Evolutionary conservation across 2,888 invertebrate species (phyloP).

Genomic region (Drosophila leonis): DNA sequence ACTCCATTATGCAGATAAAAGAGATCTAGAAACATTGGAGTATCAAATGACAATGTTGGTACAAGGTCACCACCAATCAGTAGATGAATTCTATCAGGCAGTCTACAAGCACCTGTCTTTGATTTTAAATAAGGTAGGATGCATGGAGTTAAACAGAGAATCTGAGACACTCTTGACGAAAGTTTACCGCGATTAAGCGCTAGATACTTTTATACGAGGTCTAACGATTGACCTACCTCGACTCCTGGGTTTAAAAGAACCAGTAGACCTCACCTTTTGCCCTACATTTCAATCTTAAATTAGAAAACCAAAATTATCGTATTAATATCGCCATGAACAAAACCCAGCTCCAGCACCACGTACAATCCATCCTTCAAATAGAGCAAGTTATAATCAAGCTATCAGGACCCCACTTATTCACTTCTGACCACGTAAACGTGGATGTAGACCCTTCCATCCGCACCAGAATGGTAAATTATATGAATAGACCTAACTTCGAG

Average conservation of each 20-base stretch:
- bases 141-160: not conserved
- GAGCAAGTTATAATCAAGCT: too few species aligned
- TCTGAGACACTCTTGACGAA: not conserved
- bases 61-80: not conserved
- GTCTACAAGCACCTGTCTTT: not conserved
- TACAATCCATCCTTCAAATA: too few species aligned
- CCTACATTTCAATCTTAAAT: not conserved
- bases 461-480: not conserved
- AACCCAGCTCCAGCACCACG: too few species aligned
- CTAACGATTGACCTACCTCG: not conserved
- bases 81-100: not conserved
- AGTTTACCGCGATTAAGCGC: not conserved
- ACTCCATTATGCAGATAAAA: constrained; percentile 32
- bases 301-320: too few species aligned
- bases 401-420: too few species aligned
- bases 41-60: constrained; percentile 7
- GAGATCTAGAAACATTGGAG: not conserved
- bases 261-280: not conserved
- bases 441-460: not conserved
- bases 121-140: not conserved
- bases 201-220: not conserved
- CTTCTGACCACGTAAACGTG: not conserved
- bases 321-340: too few species aligned
- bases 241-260: not conserved
- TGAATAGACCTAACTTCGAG: not conserved